phyloP scores from a whole-genome alignment of 2,888 invertebrate genomes.

The Sisyra terminalis region DNA sequence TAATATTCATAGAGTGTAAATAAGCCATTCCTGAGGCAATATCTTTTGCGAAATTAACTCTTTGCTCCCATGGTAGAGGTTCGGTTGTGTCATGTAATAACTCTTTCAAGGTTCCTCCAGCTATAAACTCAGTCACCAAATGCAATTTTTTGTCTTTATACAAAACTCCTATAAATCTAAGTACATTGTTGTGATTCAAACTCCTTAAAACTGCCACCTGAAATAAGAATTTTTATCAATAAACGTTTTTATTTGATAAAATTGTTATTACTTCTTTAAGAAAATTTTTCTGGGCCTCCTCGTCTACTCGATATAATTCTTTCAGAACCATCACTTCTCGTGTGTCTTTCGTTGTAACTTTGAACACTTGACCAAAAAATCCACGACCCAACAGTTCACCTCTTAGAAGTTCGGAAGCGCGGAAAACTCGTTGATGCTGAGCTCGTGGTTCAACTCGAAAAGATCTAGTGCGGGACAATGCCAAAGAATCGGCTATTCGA shows the following conservation, averaged over 20 bases:
- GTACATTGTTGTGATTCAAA: conserved; percentile 75
- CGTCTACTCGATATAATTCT: conserved; percentile 76
- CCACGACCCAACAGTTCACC: conserved; percentile 85
- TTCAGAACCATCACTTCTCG: conserved; percentile 92
- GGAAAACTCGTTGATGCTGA: conserved; percentile 57
- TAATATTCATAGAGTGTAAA: conserved; percentile 86
- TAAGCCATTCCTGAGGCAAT: conserved; percentile 90
- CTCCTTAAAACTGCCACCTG: conserved; percentile 83
- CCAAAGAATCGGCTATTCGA: conserved; percentile 25
- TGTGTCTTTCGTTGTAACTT: conserved; percentile 80
- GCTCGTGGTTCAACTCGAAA: conserved; percentile 56
- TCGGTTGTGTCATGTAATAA: conserved; percentile 58
- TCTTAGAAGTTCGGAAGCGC: conserved; percentile 76
- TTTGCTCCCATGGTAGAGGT: conserved; percentile 59
- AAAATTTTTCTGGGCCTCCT: conserved; percentile 87
- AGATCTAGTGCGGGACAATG: conserved; percentile 73
- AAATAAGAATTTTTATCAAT: conserved; percentile 8
- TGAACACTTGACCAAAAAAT: conserved; percentile 85
- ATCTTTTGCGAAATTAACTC: conserved; percentile 76
- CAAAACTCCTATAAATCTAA: conserved; percentile 81
- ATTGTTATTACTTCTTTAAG: conserved; percentile 59
- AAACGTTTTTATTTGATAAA: neutral
- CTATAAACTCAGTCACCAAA: conserved; percentile 83
- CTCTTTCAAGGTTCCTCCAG: conserved; percentile 79
- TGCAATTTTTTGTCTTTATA: conserved; percentile 86